Evolutionary conservation across 2,113 vertebrate genomes (phyloP), one percentile per base, ranked within the genome.

Genomic region (Sardina pilchardus): DNA sequence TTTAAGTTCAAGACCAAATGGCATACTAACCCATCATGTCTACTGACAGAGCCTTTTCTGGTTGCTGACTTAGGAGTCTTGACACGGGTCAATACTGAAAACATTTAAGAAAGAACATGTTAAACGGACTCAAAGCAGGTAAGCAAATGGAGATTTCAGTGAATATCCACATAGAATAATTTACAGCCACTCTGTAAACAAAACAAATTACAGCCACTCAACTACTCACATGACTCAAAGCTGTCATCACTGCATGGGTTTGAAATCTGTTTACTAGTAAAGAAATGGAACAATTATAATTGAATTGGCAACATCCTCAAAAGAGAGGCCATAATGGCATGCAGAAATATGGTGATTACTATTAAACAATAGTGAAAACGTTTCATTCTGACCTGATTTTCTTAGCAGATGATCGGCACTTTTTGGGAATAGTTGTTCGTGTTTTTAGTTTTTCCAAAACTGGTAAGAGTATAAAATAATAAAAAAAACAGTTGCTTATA

Each of bases 161-260:
- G n/a, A 17, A 24, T 24, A 19, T 9, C 24, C 14, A 78, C 80
- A 21, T 21, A n/a, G 21, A 63, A 43, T 0, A 24, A 9, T 47
- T 81, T 43, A 63, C 8, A 45, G 43, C 0, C 4, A 30, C 24
- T 26, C 4, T 24, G 48, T 42, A 42, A 42, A 21, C 16, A n/a
- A 36, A 63, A 43, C 2, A 24, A 9, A 71, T 81, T 43, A 63
- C 8, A 45, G 30, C 0, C 4, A 30, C 24, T 34, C 48, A 16
- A 48, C 30, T 21, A 92, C 94, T 94, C 88, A 96, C 95, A 95
- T 19, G 89, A 90, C 83, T 96, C 95, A 87, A 96, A 95, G 82
- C 80, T 44, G 26, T 42, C 88, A 26, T 92, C 90, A 36, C 91
- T 93, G 17, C 94, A 94, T 19, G 95, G 95, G 83, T 92, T 95